Base-by-base conservation (phyloP, 2,888 invertebrate genomes). In the Axea sp. region DNA sequence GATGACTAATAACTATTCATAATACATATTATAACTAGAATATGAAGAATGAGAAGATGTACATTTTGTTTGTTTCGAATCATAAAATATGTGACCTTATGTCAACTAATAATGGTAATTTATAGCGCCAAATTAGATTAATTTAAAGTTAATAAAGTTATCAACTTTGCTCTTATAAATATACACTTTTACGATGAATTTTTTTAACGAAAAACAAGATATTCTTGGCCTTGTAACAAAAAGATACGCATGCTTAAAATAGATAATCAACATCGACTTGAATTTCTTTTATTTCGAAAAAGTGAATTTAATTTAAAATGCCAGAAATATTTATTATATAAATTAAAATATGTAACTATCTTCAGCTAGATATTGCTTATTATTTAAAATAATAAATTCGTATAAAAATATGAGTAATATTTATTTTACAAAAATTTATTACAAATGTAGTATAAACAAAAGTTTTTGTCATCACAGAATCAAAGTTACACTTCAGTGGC, bases 341-440 rank as follows among this genome's bases (percentile, higher is more conserved):
- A 19, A 19, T 19, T 19, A 3, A 3, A 19, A 19, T 19, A 19
- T 19, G 19, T 19, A 19, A n/a, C n/a, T n/a, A n/a, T n/a, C n/a
- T n/a, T n/a, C n/a, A n/a, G n/a, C n/a, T n/a, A n/a, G n/a, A n/a
- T n/a, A n/a, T n/a, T n/a, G n/a, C n/a, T n/a, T n/a, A n/a, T n/a
- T n/a, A n/a, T n/a, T n/a, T n/a, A n/a, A 14, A 31, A 22, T 41
- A 30, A 28, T 12, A 39, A 55, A 15, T n/a, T n/a, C n/a, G n/a
- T n/a, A n/a, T n/a, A n/a, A n/a, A n/a, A n/a, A n/a, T 17, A 55
- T 49, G 11, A 62, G 33, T 31, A 14, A 57, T 35, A 7, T 69
- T 71, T 71, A 71, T 71, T 71, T 55, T 64, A 57, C 19, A 71
- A 71, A 71, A 71, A 62, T 57, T 57, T 55, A 64, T 64, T 71